phyloP scores from a whole-genome alignment of 2,888 invertebrate species.

The Oxystoma pomonae region DNA sequence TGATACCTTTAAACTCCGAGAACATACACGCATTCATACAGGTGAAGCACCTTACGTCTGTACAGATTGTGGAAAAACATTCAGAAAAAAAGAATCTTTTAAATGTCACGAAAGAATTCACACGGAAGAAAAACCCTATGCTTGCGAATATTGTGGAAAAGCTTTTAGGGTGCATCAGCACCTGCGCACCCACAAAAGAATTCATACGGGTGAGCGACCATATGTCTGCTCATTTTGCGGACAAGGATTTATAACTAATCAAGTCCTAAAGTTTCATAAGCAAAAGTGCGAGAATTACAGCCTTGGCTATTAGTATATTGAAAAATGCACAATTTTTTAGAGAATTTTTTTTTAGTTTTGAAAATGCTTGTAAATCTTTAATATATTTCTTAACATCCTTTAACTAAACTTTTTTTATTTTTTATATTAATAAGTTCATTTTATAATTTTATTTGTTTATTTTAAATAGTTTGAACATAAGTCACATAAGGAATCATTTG shows the following conservation, averaged over 20 bases:
- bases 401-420: no score
- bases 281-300: constrained; percentile 34
- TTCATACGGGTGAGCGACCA: constrained; percentile 40
- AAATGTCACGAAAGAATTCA: constrained; percentile 41
- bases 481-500: no score
- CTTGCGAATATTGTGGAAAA: constrained; percentile 38
- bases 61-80: constrained; percentile 51
- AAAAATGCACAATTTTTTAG: no score
- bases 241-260: constrained; percentile 55
- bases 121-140: constrained; percentile 42
- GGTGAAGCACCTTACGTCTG: constrained; percentile 49
- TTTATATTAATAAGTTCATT: no score
- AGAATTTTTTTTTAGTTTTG: no score
- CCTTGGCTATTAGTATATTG: no score
- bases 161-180: constrained; percentile 31
- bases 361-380: no score
- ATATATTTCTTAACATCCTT: no score
- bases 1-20: constrained; percentile 35
- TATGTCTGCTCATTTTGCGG: constrained; percentile 53
- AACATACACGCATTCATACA: constrained; percentile 47
- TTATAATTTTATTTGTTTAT: no score
- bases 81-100: constrained; percentile 44
- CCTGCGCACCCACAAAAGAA: constrained; percentile 37
- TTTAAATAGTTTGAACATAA: no score
- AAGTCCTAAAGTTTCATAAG: constrained; percentile 52